Evolutionary conservation across 2,797 vertebrate genomes (phyloP).

Genomic region (Clarias fuscus): DNA sequence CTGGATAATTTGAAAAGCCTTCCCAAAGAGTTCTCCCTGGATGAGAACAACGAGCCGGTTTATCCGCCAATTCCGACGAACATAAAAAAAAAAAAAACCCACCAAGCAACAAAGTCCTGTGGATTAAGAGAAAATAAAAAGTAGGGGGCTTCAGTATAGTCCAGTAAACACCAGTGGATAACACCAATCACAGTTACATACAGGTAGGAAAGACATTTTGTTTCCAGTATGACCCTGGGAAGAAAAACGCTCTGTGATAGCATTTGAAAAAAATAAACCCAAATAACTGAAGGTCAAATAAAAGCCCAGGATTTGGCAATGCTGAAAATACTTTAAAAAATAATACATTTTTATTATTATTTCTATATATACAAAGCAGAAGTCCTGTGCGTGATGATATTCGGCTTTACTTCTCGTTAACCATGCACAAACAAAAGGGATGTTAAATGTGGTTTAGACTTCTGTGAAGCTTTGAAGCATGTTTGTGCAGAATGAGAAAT

Average conservation of each 20-base stretch:
- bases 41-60: slow-evolving; percentile 52
- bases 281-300: background rate
- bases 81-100: background rate
- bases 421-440: too few species aligned
- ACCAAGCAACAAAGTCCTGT: background rate
- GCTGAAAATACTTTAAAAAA: too few species aligned
- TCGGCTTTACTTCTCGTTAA: background rate
- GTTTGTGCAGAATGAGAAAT: background rate
- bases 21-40: slow-evolving; percentile 35
- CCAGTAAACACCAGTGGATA: background rate
- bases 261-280: background rate
- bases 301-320: background rate
- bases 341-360: too few species aligned
- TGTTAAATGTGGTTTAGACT: background rate
- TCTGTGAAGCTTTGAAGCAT: background rate
- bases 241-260: too few species aligned
- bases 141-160: background rate
- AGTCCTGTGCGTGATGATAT: background rate
- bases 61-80: background rate
- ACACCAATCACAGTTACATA: background rate
- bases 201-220: background rate
- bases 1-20: slow-evolving; percentile 43
- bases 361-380: background rate
- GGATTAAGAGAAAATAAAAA: background rate
- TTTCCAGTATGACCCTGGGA: background rate